These are phyloP conservation scores for Plotosus lineatus DNA, from an alignment of 2,113 vertebrate species.

Conservation along the genomic window DNA sequence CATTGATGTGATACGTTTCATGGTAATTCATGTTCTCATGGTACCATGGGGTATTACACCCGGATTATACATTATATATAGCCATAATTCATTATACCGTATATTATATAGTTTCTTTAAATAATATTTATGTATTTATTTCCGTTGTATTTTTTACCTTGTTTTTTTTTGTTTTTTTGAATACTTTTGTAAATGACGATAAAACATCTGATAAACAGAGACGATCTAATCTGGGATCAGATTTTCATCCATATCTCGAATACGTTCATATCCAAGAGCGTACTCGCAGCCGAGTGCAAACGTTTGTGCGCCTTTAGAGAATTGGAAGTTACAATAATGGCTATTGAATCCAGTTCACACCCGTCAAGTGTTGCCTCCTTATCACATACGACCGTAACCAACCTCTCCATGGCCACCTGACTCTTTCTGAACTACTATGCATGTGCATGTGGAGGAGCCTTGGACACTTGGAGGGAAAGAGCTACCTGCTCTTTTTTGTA, in stretches of 20 bases:
- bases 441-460: too few species aligned
- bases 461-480: too few species aligned
- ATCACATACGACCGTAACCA: too few species aligned
- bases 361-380: too few species aligned
- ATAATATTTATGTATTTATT: conserved; percentile 9
- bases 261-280: neutral
- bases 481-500: too few species aligned
- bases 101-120: conserved; percentile 6
- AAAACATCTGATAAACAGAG: conserved; percentile 29
- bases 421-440: too few species aligned
- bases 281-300: neutral
- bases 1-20: neutral
- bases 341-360: too few species aligned
- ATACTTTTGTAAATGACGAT: conserved; percentile 18
- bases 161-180: neutral
- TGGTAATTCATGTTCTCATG: neutral
- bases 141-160: neutral
- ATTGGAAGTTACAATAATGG: too few species aligned
- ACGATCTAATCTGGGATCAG: neutral
- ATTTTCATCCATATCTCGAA: neutral
- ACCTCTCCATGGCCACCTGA: too few species aligned
- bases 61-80: neutral
- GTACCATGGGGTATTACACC: neutral
- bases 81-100: neutral
- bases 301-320: neutral